Base-by-base conservation (phyloP, 2,113 vertebrate genomes). In the Chloebia gouldiae region DNA sequence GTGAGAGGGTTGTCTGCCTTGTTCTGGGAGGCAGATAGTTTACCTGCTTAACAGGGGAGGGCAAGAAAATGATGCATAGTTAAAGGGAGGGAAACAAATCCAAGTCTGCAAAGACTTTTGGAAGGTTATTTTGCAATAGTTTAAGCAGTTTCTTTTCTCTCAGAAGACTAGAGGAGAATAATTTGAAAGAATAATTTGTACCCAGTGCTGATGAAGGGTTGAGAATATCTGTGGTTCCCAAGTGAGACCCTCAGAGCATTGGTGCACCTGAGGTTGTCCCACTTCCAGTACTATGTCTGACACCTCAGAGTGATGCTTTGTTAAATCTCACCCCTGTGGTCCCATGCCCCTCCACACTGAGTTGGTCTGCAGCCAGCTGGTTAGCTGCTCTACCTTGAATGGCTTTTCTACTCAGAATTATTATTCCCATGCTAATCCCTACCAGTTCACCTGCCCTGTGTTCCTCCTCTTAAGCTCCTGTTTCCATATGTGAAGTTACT, bases 291-390 rank as follows among this genome's bases (percentile, higher is more conserved):
- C 37, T 44, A 5, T 12, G 5, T 57, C 59, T 81, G 37, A 47
- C 13, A 27, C 23, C 0, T 2, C 9, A 17, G 44, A 15, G 19
- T 30, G 30, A 13, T 82, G 24, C 63, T 81, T 59, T 60, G 7
- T 69, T 65, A 31, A n/a, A 39, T 71, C 50, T 21, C 37, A 7
- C 44, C 33, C 8, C 0, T 13, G 39, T 2, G 1, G n/a, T 75
- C 37, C 28, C n/a, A 10, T 35, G 25, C 19, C 11, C 23, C 20
- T 76, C 40, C 3, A 1, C 17, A 25, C 13, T 0, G 60, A n/a
- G n/a, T n/a, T n/a, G n/a, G n/a, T n/a, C n/a, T n/a, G n/a, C 60
- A 53, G 33, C 50, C 42, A 31, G 6, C 11, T 28, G 35, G 21
- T 27, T 22, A 20, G 15, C 10, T 71, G 47, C 28, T 65, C 64